phyloP scores from a whole-genome alignment of 1,140 invertebrate species.

The Meloidogyne exigua region DNA sequence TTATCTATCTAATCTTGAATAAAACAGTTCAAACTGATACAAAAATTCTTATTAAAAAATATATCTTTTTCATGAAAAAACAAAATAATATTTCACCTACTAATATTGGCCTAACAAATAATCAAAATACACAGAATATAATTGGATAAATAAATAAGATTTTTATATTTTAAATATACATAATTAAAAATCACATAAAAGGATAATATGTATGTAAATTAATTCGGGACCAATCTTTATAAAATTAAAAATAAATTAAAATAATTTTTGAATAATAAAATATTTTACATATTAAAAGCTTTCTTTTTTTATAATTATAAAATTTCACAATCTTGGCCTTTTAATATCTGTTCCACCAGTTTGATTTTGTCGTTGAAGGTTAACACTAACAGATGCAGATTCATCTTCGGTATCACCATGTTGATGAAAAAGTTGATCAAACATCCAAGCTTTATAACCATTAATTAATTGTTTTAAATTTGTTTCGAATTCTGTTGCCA shows the following conservation, averaged over 20 bases:
- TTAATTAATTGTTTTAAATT: conserved; percentile 15
- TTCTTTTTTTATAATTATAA: not conserved
- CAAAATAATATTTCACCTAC: not conserved
- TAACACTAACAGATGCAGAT: not conserved
- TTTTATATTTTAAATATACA: no score
- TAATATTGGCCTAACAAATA: not conserved
- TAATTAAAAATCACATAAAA: no score
- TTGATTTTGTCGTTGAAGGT: not conserved
- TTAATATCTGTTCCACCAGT: not conserved
- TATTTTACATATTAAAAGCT: no score
- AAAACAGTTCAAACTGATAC: conserved; percentile 7
- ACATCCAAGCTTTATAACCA: conserved; percentile 30
- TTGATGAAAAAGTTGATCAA: conserved; percentile 25
- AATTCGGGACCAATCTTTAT: no score
- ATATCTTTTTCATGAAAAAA: not conserved
- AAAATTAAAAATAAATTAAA: no score
- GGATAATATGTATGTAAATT: no score
- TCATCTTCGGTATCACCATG: conserved; percentile 3
- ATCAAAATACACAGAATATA: no score
- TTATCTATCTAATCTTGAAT: conserved; percentile 10
- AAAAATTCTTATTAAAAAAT: conserved; percentile 5
- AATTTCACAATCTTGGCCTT: not conserved
- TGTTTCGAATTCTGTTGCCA: conserved; percentile 23
- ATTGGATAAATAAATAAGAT: no score
- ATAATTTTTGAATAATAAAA: no score